Evolutionary conservation across 2,113 vertebrate genomes (phyloP).

Genomic region (Marmota monax): DNA sequence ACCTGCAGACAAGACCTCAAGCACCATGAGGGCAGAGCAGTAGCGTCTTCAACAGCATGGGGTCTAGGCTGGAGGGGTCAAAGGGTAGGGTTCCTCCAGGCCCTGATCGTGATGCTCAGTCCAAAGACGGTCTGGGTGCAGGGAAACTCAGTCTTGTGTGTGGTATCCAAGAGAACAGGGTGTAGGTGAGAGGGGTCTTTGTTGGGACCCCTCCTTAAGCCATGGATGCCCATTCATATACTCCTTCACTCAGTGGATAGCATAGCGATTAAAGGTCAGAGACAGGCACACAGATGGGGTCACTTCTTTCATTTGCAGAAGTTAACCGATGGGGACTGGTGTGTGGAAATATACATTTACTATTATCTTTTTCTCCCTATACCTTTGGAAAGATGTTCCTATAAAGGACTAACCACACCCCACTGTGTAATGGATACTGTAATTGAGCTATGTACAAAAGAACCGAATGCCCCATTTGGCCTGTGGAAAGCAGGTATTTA

Average conservation of each 20-base stretch:
- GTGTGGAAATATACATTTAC: not conserved
- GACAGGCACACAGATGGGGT: not conserved
- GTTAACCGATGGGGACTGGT: not conserved
- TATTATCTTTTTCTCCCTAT: not conserved
- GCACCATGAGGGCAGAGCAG: not conserved
- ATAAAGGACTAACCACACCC: not conserved
- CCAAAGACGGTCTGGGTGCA: not conserved
- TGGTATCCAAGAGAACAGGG: not conserved
- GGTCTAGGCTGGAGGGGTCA: not conserved
- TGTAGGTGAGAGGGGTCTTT: not conserved
- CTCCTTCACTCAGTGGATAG: not conserved
- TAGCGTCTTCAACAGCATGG: not conserved
- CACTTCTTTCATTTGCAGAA: not conserved
- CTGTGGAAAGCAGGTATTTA: not conserved
- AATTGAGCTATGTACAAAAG: not conserved
- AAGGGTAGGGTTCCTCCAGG: not conserved
- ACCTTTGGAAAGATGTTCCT: not conserved
- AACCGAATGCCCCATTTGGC: not conserved
- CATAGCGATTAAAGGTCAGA: not conserved
- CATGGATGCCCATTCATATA: not conserved
- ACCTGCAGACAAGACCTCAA: not conserved
- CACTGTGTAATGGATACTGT: not conserved
- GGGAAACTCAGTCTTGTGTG: too few species aligned
- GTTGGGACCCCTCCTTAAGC: not conserved
- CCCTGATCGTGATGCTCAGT: too few species aligned